These are phyloP conservation scores for Podiceps cristatus DNA, from an alignment of 2,113 vertebrate genomes.

Conservation along the genomic window DNA sequence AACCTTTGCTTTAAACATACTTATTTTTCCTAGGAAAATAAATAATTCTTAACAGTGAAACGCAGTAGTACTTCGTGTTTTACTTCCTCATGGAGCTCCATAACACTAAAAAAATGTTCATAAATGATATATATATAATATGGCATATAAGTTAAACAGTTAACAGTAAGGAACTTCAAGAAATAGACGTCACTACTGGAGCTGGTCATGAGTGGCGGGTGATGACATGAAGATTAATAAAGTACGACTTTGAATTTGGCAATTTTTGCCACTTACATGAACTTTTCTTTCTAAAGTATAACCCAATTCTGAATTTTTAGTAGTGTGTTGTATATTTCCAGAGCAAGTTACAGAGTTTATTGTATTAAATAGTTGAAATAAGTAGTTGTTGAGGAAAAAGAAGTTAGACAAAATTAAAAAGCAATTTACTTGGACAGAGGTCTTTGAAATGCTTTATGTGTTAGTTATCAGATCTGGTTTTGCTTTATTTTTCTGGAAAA, in stretches of 20 bases:
- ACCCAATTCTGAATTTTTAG: slow-evolving; percentile 48
- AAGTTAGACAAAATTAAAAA: slow-evolving; percentile 57
- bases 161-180: slow-evolving; percentile 25
- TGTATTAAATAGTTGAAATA: slow-evolving; percentile 16
- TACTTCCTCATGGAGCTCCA: not conserved
- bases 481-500: slow-evolving; percentile 73
- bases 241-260: slow-evolving; percentile 51
- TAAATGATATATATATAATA: not conserved
- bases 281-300: slow-evolving; percentile 47
- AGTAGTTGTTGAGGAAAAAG: slow-evolving; percentile 27
- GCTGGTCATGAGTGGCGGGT: slow-evolving; percentile 56
- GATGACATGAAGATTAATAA: slow-evolving; percentile 76
- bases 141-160: not conserved
- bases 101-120: not conserved
- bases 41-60: not conserved
- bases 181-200: slow-evolving; percentile 57
- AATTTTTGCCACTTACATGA: slow-evolving; percentile 63
- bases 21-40: not conserved
- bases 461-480: slow-evolving; percentile 66
- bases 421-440: slow-evolving; percentile 3
- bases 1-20: not conserved
- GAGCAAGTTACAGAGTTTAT: slow-evolving; percentile 52
- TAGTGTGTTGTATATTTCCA: slow-evolving; percentile 68
- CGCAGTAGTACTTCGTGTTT: not conserved
- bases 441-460: slow-evolving; percentile 47